Percentiles rank a stretch among this genome's conserved stretches.
These are phyloP conservation scores for Chionomys nivalis DNA, from an alignment of 2,113 vertebrate genomes.

Conservation along the genomic window DNA sequence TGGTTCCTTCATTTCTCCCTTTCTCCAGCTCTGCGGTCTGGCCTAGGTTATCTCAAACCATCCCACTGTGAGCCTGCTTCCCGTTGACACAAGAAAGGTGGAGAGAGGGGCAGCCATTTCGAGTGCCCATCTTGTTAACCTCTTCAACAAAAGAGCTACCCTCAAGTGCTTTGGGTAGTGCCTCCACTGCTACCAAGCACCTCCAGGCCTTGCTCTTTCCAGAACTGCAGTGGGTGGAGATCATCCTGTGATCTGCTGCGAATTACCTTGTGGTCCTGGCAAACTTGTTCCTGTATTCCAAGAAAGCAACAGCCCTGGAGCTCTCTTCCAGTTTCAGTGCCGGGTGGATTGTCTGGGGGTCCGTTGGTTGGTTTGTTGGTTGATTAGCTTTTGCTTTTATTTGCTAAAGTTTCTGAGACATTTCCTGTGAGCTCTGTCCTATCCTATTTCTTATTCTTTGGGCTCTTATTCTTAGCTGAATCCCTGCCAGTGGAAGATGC, in stretches of 20 bases:
- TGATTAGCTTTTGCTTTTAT: not conserved
- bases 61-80: conserved; percentile 52
- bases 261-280: conserved; percentile 77
- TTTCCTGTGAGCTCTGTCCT: conserved; percentile 64
- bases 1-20: not conserved
- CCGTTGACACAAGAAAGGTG: conserved; percentile 55
- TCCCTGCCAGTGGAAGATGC: not conserved
- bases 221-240: conserved; percentile 54
- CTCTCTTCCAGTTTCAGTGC: conserved; percentile 49
- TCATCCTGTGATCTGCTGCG: conserved; percentile 67
- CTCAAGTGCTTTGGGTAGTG: conserved; percentile 64
- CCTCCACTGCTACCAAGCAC: conserved; percentile 62
- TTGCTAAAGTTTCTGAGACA: not conserved
- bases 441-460: conserved; percentile 62
- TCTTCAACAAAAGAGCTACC: not conserved
- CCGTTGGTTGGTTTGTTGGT: not conserved
- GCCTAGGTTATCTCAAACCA: not conserved
- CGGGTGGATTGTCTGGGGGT: not conserved
- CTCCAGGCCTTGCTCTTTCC: conserved; percentile 74
- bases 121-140: not conserved
- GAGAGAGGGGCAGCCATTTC: conserved; percentile 26
- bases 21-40: not conserved
- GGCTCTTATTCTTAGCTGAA: conserved; percentile 31
- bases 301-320: conserved; percentile 47
- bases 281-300: conserved; percentile 64